A percentile compares a stretch with the other conserved stretches of the same genome.
phyloP scores from a whole-genome alignment of 2,797 vertebrate genomes.

The Karalla daura region DNA sequence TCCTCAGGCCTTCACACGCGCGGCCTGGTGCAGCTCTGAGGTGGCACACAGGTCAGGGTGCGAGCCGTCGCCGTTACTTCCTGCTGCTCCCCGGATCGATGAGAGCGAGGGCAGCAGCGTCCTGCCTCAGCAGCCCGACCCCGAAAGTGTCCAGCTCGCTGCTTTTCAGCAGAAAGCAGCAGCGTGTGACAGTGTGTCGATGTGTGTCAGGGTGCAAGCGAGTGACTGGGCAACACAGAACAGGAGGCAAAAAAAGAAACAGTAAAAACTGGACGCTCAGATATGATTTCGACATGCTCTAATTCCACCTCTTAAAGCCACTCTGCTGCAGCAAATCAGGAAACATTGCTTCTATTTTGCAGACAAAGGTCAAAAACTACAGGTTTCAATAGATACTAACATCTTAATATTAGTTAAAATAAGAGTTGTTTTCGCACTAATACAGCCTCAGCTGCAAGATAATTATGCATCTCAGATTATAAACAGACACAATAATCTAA shows the following conservation, averaged over 20 bases:
- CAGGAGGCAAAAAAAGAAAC: too few species aligned
- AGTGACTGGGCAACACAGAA: background rate
- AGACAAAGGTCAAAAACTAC: too few species aligned
- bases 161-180: background rate
- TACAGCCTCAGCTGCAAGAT: too few species aligned
- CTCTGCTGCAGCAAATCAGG: too few species aligned
- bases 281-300: background rate
- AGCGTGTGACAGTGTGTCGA: background rate
- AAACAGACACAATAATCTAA: too few species aligned
- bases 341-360: too few species aligned
- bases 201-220: background rate
- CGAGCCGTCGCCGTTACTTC: background rate
- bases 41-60: background rate
- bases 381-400: too few species aligned
- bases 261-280: background rate
- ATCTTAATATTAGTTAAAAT: too few species aligned
- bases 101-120: slow-evolving; percentile 12
- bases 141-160: slow-evolving; percentile 21
- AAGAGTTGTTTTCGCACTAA: too few species aligned
- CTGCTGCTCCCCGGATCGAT: slow-evolving; percentile 13
- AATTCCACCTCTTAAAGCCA: too few species aligned
- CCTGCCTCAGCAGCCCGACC: slow-evolving; percentile 28
- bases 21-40: background rate
- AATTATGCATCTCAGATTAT: too few species aligned
- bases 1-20: background rate